Evolutionary conservation across 1,140 invertebrate species (phyloP), one percentile per base, ranked within the genome.

Genomic region (Scaptomyza montana): DNA sequence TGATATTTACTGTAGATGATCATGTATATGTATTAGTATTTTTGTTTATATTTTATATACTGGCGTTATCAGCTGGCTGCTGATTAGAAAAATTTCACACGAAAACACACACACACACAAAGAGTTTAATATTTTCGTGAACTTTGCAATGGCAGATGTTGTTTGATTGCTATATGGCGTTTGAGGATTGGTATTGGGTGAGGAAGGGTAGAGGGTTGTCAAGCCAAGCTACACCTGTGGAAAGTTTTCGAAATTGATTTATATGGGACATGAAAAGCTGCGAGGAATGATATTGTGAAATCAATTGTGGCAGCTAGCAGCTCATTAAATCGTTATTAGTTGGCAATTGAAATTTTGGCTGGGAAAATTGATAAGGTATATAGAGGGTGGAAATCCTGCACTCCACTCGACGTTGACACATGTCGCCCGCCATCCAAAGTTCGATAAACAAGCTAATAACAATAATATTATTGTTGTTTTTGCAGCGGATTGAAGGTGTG

Each of bases 391-490:
- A 8, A 41, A 28, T 66, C 68, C 64, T 73, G 67, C 63, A 39
- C 16, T 49, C 53, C 43, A 16, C 16, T 16, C 16, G 16, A 16
- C 16, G 16, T 16, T 16, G 62, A 68, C 68, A 65, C 39, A 65
- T 54, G 47, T 47, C 49, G 45, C 47, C 49, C 10, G 36, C 43
- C 41, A 25, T 9, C 51, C 2, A 8, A 10, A 47, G 36, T 41
- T 45, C 64, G 66, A 74, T 74, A 70, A 74, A 70, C 72, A 69
- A 57, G 36, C 63, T 65, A 78, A 76, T 78, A 70, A 69, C 56
- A 78, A 65, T 54, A 69, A 74, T 82, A 85, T 87, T 86, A 77
- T 87, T 86, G 82, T 86, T 87, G 82, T 86, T 87, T 76, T 81
- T 56, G 36, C 61, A 57, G 53, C 30, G 28, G 53, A 67, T 59